Evolutionary conservation across 2,888 invertebrate species (phyloP).

Genomic region (Itoplectis maculator): DNA sequence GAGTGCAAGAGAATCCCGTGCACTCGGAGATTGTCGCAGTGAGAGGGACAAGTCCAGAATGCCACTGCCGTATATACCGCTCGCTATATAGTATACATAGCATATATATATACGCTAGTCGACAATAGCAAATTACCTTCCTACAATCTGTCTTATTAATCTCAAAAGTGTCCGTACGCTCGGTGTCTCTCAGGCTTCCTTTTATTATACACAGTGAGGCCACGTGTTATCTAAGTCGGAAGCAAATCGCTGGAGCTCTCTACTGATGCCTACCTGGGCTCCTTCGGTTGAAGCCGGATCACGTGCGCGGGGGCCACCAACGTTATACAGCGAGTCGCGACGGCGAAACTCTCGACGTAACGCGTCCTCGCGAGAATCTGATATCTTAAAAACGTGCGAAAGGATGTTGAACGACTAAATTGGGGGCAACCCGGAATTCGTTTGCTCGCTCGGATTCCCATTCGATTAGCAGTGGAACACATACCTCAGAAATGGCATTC

Average conservation of each 20-base stretch:
- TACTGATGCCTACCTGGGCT: constrained; percentile 40
- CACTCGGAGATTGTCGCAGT: constrained; percentile 18
- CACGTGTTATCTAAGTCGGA: constrained; percentile 79
- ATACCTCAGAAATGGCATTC: not conserved
- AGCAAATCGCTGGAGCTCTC: constrained; percentile 73
- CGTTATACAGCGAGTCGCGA: constrained; percentile 54
- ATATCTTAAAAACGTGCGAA: constrained; percentile 59
- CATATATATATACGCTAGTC: constrained; percentile 35
- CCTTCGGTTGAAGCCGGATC: constrained; percentile 26
- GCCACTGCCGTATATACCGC: constrained; percentile 7
- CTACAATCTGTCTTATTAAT: constrained; percentile 81
- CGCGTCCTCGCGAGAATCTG: constrained; percentile 61
- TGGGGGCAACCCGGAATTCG: constrained; percentile 41
- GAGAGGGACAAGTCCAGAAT: constrained; percentile 20
- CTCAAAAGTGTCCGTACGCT: constrained; percentile 72
- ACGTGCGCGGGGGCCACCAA: constrained; percentile 56
- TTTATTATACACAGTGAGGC: constrained; percentile 33
- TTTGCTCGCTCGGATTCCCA: not conserved
- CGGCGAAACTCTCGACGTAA: constrained; percentile 67
- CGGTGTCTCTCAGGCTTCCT: constrained; percentile 57
- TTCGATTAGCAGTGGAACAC: not conserved
- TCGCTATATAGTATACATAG: no score
- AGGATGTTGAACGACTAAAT: constrained; percentile 56
- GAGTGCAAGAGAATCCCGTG: not conserved
- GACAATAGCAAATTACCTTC: constrained; percentile 78